Evolutionary conservation across 2,888 invertebrate species (phyloP), one percentile per base, ranked within the genome.

Genomic region (Drosophila affinis): DNA sequence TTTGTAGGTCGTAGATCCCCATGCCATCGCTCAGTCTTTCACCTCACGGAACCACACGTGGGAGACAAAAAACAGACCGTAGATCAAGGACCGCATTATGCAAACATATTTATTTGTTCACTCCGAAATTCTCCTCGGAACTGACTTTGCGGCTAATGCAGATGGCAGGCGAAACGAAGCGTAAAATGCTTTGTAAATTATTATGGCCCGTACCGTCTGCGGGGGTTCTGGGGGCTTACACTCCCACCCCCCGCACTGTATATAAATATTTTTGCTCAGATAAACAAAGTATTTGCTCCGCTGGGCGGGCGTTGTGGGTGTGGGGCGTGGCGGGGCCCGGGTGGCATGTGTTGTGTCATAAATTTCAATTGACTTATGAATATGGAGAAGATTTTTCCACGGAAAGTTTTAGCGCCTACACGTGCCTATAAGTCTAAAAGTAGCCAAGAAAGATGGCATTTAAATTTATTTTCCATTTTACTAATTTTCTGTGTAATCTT

Each of bases 161-260:
- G 78, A 84, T 87, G 83, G 83, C 83, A 79, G 85, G 75, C 74
- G 85, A 87, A 83, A 76, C 81, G 79, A 83, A 75, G 79, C 85
- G 83, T 76, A 68, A 83, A 83, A 87, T 87, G 77, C 85, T 84
- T 87, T 83, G 79, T 84, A 78, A 87, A 83, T 87, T 84, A 87
- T 83, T 78, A 75, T 76, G 69, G 73, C 67, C 18, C 18, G 18
- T 18, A 1, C 75, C 46, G 68, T 56, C 56, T 53, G 17, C 44
- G 17, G 47, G 24, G 18, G 48, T 5, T 10, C 12, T 39, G 24
- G 75, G 18, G 21, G 46, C 32, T 29, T 62, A 69, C 59, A 72
- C 62, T 51, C 53, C 54, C 4, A 0, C 24, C 24, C 18, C 18
- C 21, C 21, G 21, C 21, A 21, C 21, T 21, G 62, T 58, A 67